Percentiles rank a stretch among this genome's conserved stretches.
These are phyloP conservation scores for Blennius ocellaris DNA, from an alignment of 2,113 vertebrate species.

Conservation along the genomic window DNA sequence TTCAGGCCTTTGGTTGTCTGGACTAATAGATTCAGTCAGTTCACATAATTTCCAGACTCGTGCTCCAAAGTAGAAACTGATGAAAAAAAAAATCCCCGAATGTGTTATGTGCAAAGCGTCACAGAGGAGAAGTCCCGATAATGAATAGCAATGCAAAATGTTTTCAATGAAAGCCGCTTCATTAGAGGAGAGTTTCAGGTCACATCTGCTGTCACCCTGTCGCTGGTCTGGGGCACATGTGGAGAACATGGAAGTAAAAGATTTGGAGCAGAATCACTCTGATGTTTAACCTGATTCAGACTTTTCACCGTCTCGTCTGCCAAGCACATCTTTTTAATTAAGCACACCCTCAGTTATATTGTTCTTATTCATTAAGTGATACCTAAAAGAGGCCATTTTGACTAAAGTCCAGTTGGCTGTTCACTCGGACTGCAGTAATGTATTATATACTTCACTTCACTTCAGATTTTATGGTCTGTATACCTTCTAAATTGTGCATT, in stretches of 20 bases:
- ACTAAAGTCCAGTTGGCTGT: neutral
- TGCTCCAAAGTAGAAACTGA: neutral
- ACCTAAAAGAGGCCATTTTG: neutral
- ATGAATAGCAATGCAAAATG: conserved; percentile 9
- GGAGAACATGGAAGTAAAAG: neutral
- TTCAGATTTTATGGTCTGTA: neutral
- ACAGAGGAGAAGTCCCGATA: conserved; percentile 5
- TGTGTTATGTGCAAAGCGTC: conserved; percentile 14
- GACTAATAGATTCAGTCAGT: neutral
- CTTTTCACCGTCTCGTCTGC: neutral
- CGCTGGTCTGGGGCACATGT: neutral
- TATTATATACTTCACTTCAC: conserved; percentile 2
- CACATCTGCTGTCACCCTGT: neutral
- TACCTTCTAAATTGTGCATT: neutral
- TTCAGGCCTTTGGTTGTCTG: neutral
- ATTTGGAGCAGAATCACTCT: neutral
- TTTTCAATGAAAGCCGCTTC: conserved; percentile 7
- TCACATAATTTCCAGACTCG: conserved; percentile 1
- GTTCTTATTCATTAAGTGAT: conserved; percentile 2
- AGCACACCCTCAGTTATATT: conserved; percentile 8
- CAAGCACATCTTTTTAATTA: conserved; percentile 3
- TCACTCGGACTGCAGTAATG: neutral
- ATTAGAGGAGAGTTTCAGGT: neutral
- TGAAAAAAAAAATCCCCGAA: neutral
- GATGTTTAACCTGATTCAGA: conserved; percentile 15